Conservation (phyloP, 2,113 vertebrate genomes). For the Zosterops pallidus region DNA sequence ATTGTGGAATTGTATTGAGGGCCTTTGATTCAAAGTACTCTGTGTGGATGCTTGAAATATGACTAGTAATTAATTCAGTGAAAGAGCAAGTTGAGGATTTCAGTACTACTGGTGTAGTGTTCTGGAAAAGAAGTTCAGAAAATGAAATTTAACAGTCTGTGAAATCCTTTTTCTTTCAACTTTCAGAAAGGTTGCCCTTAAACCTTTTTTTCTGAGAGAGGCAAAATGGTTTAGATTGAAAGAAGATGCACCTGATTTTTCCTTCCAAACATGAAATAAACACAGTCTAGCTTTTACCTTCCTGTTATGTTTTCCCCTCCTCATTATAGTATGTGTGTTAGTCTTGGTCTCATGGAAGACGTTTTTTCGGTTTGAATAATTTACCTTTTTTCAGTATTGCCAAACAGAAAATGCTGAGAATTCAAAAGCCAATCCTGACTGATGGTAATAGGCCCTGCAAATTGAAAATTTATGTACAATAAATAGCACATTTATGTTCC, state of each 20-base stretch:
- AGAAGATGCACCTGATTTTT: background rate
- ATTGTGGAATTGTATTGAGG: background rate
- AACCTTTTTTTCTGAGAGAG: background rate
- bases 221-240: background rate
- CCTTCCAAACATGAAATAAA: background rate
- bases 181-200: constrained; percentile 2
- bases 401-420: background rate
- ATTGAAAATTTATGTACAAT: background rate
- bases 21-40: background rate
- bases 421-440: background rate
- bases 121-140: constrained; percentile 23
- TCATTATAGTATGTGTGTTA: background rate
- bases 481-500: background rate
- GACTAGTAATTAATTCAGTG: background rate
- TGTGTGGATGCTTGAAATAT: constrained; percentile 1
- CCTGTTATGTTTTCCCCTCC: rapidly evolving
- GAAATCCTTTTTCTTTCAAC: constrained; percentile 10
- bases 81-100: background rate
- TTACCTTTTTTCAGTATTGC: background rate
- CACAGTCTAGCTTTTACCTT: background rate
- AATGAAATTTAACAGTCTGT: constrained; percentile 12
- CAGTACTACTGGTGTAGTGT: background rate
- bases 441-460: background rate
- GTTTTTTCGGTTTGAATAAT: background rate
- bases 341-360: background rate